These are phyloP conservation scores for Zaprionus lachaisei DNA, from an alignment of 1,140 invertebrate species.

Conservation along the genomic window DNA sequence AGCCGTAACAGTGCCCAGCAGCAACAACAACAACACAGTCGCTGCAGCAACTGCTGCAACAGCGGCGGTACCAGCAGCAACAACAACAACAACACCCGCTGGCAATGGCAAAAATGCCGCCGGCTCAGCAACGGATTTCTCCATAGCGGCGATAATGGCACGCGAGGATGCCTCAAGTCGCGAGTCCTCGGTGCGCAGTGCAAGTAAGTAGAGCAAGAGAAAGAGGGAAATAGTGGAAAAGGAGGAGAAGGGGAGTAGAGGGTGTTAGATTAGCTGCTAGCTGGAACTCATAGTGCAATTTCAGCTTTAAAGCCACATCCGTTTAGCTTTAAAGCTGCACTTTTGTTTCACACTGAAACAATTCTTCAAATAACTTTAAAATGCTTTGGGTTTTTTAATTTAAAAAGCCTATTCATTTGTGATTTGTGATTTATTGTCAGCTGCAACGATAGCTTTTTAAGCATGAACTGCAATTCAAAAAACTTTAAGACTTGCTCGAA, in stretches of 20 bases:
- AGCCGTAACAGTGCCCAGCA: constrained; percentile 47
- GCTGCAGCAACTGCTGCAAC: constrained; percentile 38
- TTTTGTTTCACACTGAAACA: neutral
- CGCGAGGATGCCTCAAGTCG: constrained; percentile 87
- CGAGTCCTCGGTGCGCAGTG: constrained; percentile 84
- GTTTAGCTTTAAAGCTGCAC: neutral
- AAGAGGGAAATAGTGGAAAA: neutral
- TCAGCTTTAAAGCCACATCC: neutral
- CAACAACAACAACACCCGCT: constrained; percentile 60
- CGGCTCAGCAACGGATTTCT: constrained; percentile 93
- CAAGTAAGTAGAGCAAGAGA: constrained; percentile 71
- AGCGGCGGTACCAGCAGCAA: constrained; percentile 55
- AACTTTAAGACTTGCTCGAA: neutral
- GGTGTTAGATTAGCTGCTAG: neutral
- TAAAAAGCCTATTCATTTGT: too few relatives aligned
- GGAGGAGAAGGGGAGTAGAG: neutral
- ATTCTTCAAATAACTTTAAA: neutral
- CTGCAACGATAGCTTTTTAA: neutral
- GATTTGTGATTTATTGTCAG: too few relatives aligned
- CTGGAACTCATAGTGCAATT: neutral
- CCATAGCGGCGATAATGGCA: constrained; percentile 96
- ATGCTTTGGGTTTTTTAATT: neutral
- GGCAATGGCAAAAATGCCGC: constrained; percentile 78
- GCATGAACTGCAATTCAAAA: neutral
- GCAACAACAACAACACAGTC: constrained; percentile 48